These are phyloP conservation scores for Episyrphus balteatus DNA, from an alignment of 1,140 invertebrate genomes.

Conservation along the genomic window DNA sequence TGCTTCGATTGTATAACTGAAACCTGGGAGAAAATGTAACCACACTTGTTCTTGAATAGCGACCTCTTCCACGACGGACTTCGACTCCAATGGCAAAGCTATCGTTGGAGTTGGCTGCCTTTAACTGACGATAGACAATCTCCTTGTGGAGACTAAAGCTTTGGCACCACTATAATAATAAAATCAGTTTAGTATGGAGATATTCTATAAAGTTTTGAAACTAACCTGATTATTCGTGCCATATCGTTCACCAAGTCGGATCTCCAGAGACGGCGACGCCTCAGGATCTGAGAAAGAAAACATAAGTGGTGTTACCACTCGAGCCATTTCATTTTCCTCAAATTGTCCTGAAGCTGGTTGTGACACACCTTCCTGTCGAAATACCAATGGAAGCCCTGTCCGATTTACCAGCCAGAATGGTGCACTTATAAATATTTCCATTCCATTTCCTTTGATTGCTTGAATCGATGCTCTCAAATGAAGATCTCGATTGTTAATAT, in stretches of 20 bases:
- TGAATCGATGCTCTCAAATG: conserved; percentile 56
- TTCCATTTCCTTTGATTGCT: conserved; percentile 34
- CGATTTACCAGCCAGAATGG: conserved; percentile 95
- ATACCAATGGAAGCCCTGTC: conserved; percentile 87
- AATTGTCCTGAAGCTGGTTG: conserved; percentile 84
- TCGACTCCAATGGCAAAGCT: conserved; percentile 73
- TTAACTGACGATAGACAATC: conserved; percentile 21
- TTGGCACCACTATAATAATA: conserved; percentile 57
- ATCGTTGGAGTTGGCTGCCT: conserved; percentile 23
- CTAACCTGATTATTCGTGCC: conserved; percentile 24
- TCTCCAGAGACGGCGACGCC: conserved; percentile 45
- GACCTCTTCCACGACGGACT: conserved; percentile 72
- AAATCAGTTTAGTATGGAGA: background rate
- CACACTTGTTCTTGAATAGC: conserved; percentile 81
- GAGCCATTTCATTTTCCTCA: conserved; percentile 85
- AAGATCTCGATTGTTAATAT: conserved; percentile 58
- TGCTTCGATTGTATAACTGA: conserved; percentile 85
- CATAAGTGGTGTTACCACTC: conserved; percentile 83
- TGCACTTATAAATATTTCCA: conserved; percentile 67
- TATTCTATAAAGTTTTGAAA: background rate
- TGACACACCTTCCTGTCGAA: conserved; percentile 75
- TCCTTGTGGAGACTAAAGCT: conserved; percentile 51
- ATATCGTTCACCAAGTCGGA: conserved; percentile 27
- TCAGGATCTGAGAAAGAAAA: conserved; percentile 90
- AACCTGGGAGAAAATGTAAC: conserved; percentile 87